Evolutionary conservation across 2,888 invertebrate genomes (phyloP), one percentile per base, ranked within the genome.

Genomic region (Therioaphis trifolii): DNA sequence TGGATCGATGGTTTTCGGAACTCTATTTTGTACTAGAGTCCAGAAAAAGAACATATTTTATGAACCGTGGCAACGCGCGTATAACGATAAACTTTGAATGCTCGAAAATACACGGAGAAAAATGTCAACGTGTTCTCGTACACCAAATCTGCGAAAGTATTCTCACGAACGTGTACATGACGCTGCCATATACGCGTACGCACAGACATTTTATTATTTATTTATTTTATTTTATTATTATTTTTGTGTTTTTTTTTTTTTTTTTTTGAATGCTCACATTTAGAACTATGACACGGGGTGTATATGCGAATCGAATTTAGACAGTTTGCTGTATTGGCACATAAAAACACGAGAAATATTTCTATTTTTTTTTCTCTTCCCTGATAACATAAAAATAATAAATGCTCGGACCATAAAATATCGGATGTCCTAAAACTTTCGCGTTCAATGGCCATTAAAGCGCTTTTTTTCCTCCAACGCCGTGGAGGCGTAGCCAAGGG

Each of bases 391-490:
- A 71, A 79, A 79, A 55, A 71, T 71, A 79, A 71, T 71, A 79
- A 79, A 79, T 46, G 58, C 46, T 58, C 18, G 58, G 58, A 71
- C 46, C 14, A 43, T 79, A 79, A 79, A 79, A 69, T 71, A 79
- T 79, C 43, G 79, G 46, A 79, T 66, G 71, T 79, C 52, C 58
- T 40, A 71, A 71, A 71, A 71, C 79, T 79, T 71, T 79, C 27
- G 68, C 55, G 78, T 79, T 55, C 78, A 68, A 79, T 69, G 78
- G 78, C 68, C 68, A 40, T 69, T 79, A 55, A 69, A 79, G 68
- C 66, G 21, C 55, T 68, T 78, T 78, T 74, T 68, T 66, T 61
- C 61, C 29, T 52, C n/a, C n/a, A n/a, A n/a, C n/a, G n/a, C n/a
- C 40, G 12, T 2, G 15, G 43, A 55, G 55, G 69, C 52, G 69